A percentile compares a stretch with the other conserved stretches of the same genome.
These are phyloP conservation scores for Zosterops japonicus DNA, from an alignment of 2,113 vertebrate species.

Conservation along the genomic window DNA sequence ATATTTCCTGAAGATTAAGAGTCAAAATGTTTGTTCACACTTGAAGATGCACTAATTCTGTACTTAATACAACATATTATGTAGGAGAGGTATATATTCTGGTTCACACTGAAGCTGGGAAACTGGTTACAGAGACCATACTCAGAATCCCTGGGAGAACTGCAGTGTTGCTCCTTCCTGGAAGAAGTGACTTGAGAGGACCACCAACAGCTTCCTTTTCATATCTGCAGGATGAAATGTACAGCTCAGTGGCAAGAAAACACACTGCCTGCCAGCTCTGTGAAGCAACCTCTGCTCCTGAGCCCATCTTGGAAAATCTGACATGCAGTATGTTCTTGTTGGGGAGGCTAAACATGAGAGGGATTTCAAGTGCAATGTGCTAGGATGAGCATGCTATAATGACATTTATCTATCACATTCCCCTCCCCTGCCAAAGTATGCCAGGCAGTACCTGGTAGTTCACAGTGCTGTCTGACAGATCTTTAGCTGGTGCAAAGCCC, in stretches of 20 bases:
- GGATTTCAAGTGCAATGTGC: background rate
- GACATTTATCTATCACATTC: background rate
- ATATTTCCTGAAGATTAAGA: background rate
- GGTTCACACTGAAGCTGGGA: background rate
- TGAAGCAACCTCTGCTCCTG: background rate
- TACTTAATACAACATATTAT: background rate
- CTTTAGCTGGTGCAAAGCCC: background rate
- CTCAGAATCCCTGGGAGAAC: background rate
- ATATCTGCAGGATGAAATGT: slow-evolving; percentile 16
- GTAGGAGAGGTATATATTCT: background rate
- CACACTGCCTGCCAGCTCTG: background rate
- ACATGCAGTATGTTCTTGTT: background rate
- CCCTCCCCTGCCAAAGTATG: background rate
- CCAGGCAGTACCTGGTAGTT: background rate
- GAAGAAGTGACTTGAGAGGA: background rate
- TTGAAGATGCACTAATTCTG: background rate
- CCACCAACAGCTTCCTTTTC: background rate
- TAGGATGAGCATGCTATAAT: background rate
- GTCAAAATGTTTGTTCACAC: background rate
- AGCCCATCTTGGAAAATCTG: background rate
- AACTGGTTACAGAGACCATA: background rate
- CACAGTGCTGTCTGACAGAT: background rate
- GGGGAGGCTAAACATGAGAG: background rate
- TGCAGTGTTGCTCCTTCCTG: background rate
- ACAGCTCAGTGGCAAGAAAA: background rate